Evolutionary conservation across 2,888 invertebrate genomes (phyloP).

Genomic region (Pseudoips prasinana): DNA sequence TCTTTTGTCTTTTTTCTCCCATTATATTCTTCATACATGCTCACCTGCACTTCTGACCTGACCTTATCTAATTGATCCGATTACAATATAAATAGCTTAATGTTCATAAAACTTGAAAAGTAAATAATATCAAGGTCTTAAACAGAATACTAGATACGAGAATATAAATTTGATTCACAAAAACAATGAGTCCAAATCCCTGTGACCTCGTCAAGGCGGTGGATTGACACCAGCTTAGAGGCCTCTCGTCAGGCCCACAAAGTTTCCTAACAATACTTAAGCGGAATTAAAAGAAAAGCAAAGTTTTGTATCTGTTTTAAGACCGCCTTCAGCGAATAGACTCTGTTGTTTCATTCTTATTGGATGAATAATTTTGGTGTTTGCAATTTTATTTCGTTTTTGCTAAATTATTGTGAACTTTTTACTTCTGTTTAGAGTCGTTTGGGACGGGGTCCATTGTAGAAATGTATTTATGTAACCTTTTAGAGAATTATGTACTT

Average conservation of each 20-base stretch:
- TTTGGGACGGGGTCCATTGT: too few species aligned
- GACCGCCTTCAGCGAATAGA: conserved; percentile 27
- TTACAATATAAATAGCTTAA: too few species aligned
- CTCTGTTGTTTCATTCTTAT: conserved; percentile 32
- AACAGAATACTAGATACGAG: too few species aligned
- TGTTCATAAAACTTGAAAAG: too few species aligned
- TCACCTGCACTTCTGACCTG: too few species aligned
- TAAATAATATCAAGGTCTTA: conserved; percentile 5
- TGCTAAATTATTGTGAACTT: conserved; percentile 18
- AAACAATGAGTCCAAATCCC: conserved; percentile 22
- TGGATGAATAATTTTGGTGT: conserved; percentile 32
- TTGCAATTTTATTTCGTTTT: conserved; percentile 18
- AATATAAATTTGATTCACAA: too few species aligned
- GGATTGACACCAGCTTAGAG: conserved; percentile 41
- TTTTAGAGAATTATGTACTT: too few species aligned
- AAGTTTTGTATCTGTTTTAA: conserved; percentile 39
- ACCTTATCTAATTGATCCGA: too few species aligned
- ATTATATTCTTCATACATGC: too few species aligned
- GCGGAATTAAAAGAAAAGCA: conserved; percentile 44
- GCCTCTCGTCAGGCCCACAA: conserved; percentile 31
- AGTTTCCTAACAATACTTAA: conserved; percentile 45
- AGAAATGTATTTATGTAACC: too few species aligned
- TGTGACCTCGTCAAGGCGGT: conserved; percentile 30
- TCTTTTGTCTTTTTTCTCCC: too few species aligned
- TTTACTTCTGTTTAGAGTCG: conserved; percentile 83